A percentile compares a stretch with the other conserved stretches of the same genome.
Conservation (phyloP, 35 echinoderm and acorn worm species). For the Diadema setosum region DNA sequence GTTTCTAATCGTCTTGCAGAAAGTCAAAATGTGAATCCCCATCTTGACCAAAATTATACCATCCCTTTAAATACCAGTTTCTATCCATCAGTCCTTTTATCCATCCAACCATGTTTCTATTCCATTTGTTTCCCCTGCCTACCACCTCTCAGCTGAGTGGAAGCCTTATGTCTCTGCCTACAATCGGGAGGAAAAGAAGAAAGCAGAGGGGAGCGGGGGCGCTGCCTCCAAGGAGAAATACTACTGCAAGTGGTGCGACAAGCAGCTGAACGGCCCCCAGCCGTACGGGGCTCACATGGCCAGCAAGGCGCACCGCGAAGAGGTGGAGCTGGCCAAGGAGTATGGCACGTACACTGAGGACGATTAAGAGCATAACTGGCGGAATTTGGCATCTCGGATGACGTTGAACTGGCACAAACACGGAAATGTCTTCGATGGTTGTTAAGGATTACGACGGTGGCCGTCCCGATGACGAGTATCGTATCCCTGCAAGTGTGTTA, state of each 20-base stretch:
- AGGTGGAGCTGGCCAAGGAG: slow-evolving; percentile 72
- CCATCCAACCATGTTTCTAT: too few species aligned
- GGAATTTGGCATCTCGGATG: too few species aligned
- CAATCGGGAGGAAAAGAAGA: slow-evolving; percentile 4
- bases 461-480: too few species aligned
- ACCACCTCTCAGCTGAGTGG: slow-evolving; percentile 18
- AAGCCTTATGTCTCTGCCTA: slow-evolving; percentile 84
- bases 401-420: too few species aligned
- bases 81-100: background rate
- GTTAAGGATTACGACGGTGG: too few species aligned
- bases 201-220: background rate
- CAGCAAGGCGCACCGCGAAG: slow-evolving; percentile 86
- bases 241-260: slow-evolving; percentile 76
- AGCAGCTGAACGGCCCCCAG: slow-evolving; percentile 77
- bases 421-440: too few species aligned
- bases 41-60: too few species aligned
- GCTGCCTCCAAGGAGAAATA: background rate
- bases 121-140: background rate
- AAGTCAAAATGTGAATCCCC: too few species aligned
- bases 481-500: too few species aligned
- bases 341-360: background rate
- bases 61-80: too few species aligned
- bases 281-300: slow-evolving; percentile 80
- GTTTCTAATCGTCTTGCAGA: too few species aligned
- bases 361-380: too few species aligned